phyloP scores from a whole-genome alignment of 2,888 invertebrate genomes.

The Bruchidius siliquastri region DNA sequence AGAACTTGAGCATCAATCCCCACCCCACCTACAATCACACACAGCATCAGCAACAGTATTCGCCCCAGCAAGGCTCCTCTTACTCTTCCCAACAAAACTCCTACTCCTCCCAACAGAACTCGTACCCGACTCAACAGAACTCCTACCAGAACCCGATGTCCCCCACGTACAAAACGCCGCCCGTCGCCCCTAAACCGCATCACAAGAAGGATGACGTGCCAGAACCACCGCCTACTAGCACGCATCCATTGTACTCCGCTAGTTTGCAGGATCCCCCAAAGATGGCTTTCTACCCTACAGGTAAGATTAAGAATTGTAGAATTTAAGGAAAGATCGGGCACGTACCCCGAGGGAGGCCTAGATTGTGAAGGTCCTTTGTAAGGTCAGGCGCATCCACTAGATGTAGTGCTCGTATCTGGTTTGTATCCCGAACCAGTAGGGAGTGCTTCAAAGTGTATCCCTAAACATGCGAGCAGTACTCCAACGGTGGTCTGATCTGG shows the following conservation, averaged over 20 bases:
- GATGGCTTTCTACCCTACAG: slow-evolving; percentile 63
- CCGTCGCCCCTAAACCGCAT: slow-evolving; percentile 50
- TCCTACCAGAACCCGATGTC: slow-evolving; percentile 45
- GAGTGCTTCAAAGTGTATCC: too few relatives aligned
- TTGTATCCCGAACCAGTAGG: too few relatives aligned
- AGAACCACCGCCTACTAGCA: slow-evolving; percentile 64
- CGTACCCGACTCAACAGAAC: slow-evolving; percentile 18
- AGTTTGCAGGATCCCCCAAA: slow-evolving; percentile 70
- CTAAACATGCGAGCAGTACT: too few relatives aligned
- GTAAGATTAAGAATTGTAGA: slow-evolving; percentile 4
- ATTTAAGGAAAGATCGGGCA: too few relatives aligned
- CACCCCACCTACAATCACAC: slow-evolving; percentile 20
- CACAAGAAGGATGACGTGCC: slow-evolving; percentile 44
- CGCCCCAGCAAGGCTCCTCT: slow-evolving; percentile 6
- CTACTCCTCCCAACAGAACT: slow-evolving; percentile 11
- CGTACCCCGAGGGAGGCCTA: too few relatives aligned
- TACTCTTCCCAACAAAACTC: slow-evolving; percentile 6
- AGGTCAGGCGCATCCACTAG: too few relatives aligned
- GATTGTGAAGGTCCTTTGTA: too few relatives aligned
- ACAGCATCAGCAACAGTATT: slow-evolving; percentile 22
- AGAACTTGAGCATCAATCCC: slow-evolving; percentile 39
- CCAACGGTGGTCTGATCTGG: too few relatives aligned
- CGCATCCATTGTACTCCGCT: slow-evolving; percentile 70
- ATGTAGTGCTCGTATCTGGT: too few relatives aligned
- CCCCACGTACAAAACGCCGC: slow-evolving; percentile 49